Evolutionary conservation across 2,888 invertebrate genomes (phyloP).

Genomic region (Sarcophaga rosellei): DNA sequence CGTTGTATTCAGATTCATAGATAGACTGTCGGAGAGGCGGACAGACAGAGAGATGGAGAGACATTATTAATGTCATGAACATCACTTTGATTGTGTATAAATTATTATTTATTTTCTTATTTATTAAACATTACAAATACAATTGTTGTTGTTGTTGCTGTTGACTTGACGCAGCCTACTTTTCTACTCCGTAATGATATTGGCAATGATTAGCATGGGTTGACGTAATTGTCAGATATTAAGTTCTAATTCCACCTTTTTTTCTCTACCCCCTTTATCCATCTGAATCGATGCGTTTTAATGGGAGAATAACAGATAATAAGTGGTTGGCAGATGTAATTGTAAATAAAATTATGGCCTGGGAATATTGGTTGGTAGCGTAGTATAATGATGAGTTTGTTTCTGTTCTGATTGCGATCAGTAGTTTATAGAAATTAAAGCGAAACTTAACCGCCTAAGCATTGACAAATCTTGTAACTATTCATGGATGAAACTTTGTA

Average conservation of each 20-base stretch:
- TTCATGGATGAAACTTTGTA: too few relatives aligned
- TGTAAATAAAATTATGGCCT: conserved; percentile 9
- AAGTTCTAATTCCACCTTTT: conserved; percentile 45
- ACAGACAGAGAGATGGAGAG: neutral
- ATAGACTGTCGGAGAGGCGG: neutral
- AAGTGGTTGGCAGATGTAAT: neutral
- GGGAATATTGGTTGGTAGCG: conserved; percentile 1
- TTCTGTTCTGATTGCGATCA: too few relatives aligned
- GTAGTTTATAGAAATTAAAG: too few relatives aligned
- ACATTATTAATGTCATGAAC: conserved; percentile 53
- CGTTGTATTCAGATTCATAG: neutral
- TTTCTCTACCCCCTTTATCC: too few relatives aligned
- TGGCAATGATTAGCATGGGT: conserved; percentile 58
- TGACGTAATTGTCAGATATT: conserved; percentile 59
- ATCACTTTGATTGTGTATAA: conserved; percentile 44
- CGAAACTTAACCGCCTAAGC: too few relatives aligned
- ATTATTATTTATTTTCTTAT: neutral
- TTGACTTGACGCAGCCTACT: conserved; percentile 32
- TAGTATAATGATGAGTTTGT: too few relatives aligned
- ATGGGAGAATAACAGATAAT: conserved; percentile 12
- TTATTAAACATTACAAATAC: neutral
- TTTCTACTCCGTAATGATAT: conserved; percentile 36
- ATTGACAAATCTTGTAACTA: too few relatives aligned
- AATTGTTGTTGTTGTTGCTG: neutral
- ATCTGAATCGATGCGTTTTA: conserved; percentile 27